phyloP scores from a whole-genome alignment of 1,140 invertebrate genomes.

The Cepaea nemoralis region DNA sequence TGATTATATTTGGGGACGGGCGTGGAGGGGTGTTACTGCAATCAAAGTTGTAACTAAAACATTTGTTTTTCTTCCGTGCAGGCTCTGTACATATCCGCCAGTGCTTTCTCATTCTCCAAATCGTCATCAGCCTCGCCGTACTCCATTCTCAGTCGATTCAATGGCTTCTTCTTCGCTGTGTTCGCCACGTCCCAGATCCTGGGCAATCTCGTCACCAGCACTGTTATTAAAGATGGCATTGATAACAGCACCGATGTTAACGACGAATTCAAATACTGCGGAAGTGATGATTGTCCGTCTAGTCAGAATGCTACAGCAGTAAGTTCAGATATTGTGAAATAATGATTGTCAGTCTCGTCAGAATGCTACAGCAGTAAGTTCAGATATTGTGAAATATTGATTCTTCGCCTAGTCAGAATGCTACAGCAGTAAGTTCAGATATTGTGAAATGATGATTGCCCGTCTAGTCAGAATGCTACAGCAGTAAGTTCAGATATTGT shows the following conservation, averaged over 20 bases:
- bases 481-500: no score
- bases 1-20: no score
- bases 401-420: no score
- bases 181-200: conserved; percentile 55
- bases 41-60: no score
- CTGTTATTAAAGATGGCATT: conserved; percentile 47
- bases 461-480: no score
- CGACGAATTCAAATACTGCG: conserved; percentile 41
- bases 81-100: conserved; percentile 57
- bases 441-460: no score
- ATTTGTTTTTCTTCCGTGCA: conserved; percentile 40
- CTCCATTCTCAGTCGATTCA: conserved; percentile 55
- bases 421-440: no score
- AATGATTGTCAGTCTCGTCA: no score
- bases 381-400: no score
- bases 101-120: conserved; percentile 50
- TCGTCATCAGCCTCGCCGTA: conserved; percentile 42
- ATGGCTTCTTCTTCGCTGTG: conserved; percentile 58
- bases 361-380: no score
- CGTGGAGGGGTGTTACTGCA: no score
- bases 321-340: no score
- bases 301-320: conserved; percentile 39
- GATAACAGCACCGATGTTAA: conserved; percentile 23
- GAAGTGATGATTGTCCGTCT: conserved; percentile 35
- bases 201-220: conserved; percentile 55